Percentiles rank a stretch among this genome's conserved stretches.
These are phyloP conservation scores for Drosophila buzzatii DNA, from an alignment of 2,888 invertebrate species.

Conservation along the genomic window DNA sequence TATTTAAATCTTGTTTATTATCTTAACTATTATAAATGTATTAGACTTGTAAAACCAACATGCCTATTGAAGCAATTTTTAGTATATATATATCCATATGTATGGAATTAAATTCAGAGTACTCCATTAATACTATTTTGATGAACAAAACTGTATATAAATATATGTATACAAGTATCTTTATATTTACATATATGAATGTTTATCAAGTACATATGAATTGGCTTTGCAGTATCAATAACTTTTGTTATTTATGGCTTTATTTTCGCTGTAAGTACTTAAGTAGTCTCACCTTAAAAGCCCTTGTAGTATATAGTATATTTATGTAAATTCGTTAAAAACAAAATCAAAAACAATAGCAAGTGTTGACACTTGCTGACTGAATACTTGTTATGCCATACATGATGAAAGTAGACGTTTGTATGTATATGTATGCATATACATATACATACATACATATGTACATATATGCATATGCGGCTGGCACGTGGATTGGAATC, in stretches of 20 bases:
- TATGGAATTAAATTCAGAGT: not conserved
- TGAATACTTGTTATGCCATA: not conserved
- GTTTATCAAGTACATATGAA: conserved; percentile 1
- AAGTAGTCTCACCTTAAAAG: conserved; percentile 38
- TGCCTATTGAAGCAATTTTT: no score
- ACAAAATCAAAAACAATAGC: not conserved
- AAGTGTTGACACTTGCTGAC: not conserved
- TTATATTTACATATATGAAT: not conserved
- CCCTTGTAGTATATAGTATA: not conserved
- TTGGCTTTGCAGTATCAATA: conserved; percentile 15
- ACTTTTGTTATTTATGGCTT: conserved; percentile 24
- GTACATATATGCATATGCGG: not conserved
- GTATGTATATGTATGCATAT: no score
- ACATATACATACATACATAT: not conserved
- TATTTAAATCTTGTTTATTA: not conserved
- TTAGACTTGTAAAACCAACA: no score
- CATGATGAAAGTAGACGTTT: not conserved
- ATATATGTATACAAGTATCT: not conserved
- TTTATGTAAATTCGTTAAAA: conserved; percentile 40
- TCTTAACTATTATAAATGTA: no score
- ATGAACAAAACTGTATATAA: not conserved
- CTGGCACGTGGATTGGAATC: conserved; percentile 15
- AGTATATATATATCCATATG: not conserved
- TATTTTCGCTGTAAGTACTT: conserved; percentile 17
- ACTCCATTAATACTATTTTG: not conserved